Evolutionary conservation across 2,888 invertebrate genomes (phyloP).

Genomic region (Cordylochernes scorpioides): DNA sequence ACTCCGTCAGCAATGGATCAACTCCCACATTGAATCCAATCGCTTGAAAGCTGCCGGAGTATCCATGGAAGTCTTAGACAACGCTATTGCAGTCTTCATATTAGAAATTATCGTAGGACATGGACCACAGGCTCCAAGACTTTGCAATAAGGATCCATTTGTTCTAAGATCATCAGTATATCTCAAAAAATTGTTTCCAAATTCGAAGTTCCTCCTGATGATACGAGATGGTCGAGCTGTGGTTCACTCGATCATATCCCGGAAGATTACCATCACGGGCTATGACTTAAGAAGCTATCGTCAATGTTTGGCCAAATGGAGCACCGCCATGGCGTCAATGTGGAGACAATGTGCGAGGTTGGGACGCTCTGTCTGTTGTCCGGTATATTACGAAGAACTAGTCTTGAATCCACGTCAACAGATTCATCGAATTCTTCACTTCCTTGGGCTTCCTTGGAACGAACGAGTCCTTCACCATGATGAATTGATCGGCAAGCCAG

Average conservation of each 20-base stretch:
- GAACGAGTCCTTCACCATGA: conserved; percentile 90
- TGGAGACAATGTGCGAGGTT: conserved; percentile 65
- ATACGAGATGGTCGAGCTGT: conserved; percentile 92
- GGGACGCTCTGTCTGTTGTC: conserved; percentile 34
- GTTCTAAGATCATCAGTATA: conserved; percentile 88
- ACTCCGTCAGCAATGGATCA: conserved; percentile 80
- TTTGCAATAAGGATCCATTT: conserved; percentile 97
- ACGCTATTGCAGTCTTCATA: conserved; percentile 86
- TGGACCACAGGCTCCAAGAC: conserved; percentile 70
- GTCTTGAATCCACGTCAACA: conserved; percentile 72
- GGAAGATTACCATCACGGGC: conserved; percentile 67
- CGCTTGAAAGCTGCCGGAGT: conserved; percentile 80
- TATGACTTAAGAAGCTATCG: conserved; percentile 80
- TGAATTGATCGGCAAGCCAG: conserved; percentile 76
- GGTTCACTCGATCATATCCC: conserved; percentile 87
- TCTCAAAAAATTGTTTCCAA: conserved; percentile 79
- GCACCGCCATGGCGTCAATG: conserved; percentile 79
- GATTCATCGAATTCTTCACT: conserved; percentile 59
- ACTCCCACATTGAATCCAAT: conserved; percentile 67
- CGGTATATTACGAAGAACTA: conserved; percentile 85
- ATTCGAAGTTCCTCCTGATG: conserved; percentile 92
- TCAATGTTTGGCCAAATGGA: conserved; percentile 89
- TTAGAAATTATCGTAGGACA: conserved; percentile 77
- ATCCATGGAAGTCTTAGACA: conserved; percentile 64
- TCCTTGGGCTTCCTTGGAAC: conserved; percentile 78